A percentile compares a stretch with the other conserved stretches of the same genome.
phyloP scores from a whole-genome alignment of 1,140 invertebrate genomes.

The Heterodera carotae region DNA sequence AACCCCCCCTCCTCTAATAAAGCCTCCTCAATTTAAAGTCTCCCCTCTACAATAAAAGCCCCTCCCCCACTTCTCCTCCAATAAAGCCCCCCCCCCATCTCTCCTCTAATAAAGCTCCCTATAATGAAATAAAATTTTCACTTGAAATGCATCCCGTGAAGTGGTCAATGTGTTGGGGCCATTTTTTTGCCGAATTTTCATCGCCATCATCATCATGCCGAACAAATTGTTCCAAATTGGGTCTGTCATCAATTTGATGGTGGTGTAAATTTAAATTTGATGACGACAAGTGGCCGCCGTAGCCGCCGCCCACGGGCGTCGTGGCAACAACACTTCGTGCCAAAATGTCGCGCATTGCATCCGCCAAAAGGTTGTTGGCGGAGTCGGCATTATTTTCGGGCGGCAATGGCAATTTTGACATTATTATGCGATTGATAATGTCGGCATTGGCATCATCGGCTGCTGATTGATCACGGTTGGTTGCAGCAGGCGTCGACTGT shows the following conservation, averaged over 20 bases:
- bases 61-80: too few species aligned
- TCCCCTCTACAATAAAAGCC: too few species aligned
- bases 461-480: not conserved
- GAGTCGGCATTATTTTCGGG: not conserved
- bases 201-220: too few species aligned
- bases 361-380: not conserved
- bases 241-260: not conserved
- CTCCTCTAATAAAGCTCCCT: too few species aligned
- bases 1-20: too few species aligned
- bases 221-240: not conserved
- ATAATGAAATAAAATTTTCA: not conserved
- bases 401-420: not conserved
- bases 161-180: slow-evolving; percentile 1
- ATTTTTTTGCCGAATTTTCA: too few species aligned
- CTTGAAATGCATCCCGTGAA: slow-evolving; percentile 3
- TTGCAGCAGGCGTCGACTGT: not conserved
- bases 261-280: not conserved
- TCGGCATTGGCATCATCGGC: not conserved
- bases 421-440: too few species aligned
- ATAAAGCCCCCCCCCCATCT: too few species aligned
- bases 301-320: not conserved
- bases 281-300: too few species aligned
- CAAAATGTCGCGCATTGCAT: slow-evolving; percentile 15
- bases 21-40: too few species aligned
- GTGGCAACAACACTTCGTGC: not conserved